Conservation (phyloP, 2,797 vertebrate species). For the Danio jaintianensis region DNA sequence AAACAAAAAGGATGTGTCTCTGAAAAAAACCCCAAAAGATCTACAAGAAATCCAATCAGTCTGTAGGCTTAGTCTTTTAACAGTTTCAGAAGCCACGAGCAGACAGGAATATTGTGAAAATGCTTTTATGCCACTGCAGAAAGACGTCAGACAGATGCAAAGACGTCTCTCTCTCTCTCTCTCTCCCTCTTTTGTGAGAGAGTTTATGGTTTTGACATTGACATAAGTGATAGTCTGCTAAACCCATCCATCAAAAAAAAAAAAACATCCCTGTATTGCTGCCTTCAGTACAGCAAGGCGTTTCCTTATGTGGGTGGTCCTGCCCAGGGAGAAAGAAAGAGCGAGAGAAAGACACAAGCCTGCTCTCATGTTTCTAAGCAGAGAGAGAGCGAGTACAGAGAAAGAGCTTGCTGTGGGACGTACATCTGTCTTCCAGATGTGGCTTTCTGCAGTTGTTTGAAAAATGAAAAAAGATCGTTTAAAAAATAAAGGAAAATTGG, state of each 20-base stretch:
- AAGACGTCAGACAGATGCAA: conserved; percentile 50
- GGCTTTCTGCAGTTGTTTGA: conserved; percentile 77
- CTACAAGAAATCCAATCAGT: not conserved
- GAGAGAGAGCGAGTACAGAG: conserved; percentile 58
- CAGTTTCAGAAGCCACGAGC: not conserved
- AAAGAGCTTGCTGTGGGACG: conserved; percentile 70
- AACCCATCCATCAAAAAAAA: conserved; percentile 78
- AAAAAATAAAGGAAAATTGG: conserved; percentile 82
- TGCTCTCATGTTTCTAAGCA: conserved; percentile 78
- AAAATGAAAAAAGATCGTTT: conserved; percentile 66
- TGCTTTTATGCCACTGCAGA: conserved; percentile 8
- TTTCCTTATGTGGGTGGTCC: conserved; percentile 85
- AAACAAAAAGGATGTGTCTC: conserved; percentile 2
- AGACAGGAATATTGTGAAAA: not conserved
- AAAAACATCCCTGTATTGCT: conserved; percentile 72
- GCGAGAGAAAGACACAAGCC: conserved; percentile 59
- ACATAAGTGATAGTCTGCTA: conserved; percentile 81
- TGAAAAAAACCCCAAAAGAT: not conserved
- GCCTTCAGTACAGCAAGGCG: conserved; percentile 77
- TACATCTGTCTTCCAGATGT: conserved; percentile 86
- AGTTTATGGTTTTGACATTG: conserved; percentile 74
- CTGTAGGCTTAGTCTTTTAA: not conserved
- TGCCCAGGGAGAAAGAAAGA: conserved; percentile 48
- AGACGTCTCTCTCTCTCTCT: conserved; percentile 46
- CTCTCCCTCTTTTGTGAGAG: conserved; percentile 66